Evolutionary conservation across 2,888 invertebrate species (phyloP), one percentile per base, ranked within the genome.

Genomic region (Catocala nupta): DNA sequence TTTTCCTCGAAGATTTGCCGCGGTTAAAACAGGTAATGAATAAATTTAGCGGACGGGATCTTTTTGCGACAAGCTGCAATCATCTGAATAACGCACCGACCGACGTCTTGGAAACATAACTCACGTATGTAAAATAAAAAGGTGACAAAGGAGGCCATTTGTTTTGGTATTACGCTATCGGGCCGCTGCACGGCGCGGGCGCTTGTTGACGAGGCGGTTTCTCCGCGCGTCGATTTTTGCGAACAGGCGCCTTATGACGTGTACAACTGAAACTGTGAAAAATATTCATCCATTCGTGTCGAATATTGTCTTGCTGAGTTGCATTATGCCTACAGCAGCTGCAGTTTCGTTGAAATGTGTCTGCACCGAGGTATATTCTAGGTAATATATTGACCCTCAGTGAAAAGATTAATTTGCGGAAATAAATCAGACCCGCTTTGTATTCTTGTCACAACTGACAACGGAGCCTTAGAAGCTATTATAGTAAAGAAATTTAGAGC

Each of bases 401-500:
- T 39, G 8, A 39, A 39, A 39, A 67, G 58, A 66, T 88, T 88
- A 88, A 89, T 90, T 88, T 90, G 82, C 81, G 85, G 36, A 84
- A 88, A 90, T 90, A 90, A 90, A 91, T 90, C 89, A 88, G 84
- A 79, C 84, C 86, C 84, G 87, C 89, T 92, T 91, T 91, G 90
- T 90, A 92, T 91, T 93, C 90, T 86, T 88, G 88, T 89, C 90
- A 90, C 88, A 91, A 85, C 86, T 85, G 90, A 89, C 87, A 88
- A 83, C 80, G 86, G 88, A 87, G 89, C 87, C 90, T 89, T 88
- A 86, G 87, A 89, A 91, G 90, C 91, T 91, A 92, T 91, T 90
- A 91, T 87, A 88, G 88, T 85, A 91, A 93, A 92, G 90, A 92
- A 90, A 92, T 93, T 91, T 91, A 91, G 89, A 92, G 88, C 89